Evolutionary conservation across 2,113 vertebrate species (phyloP).

Genomic region (Eublepharis macularius): DNA sequence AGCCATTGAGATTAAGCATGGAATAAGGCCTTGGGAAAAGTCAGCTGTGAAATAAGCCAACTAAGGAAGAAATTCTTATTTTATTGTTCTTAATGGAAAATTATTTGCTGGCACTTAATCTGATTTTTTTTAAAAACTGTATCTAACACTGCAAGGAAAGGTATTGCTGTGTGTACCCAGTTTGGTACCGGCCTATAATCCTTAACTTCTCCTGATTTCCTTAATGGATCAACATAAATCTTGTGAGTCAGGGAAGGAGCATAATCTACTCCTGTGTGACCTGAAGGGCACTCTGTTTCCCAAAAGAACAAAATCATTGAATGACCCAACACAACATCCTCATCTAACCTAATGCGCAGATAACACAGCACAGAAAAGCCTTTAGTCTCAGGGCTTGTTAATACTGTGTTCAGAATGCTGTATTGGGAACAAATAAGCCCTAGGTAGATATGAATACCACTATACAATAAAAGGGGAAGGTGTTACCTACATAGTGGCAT

Average conservation of each 20-base stretch:
- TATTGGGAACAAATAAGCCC: background rate
- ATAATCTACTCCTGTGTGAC: constrained; percentile 37
- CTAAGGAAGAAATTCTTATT: background rate
- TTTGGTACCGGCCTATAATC: constrained; percentile 52
- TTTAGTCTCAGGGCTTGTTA: background rate
- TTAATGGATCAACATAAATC: constrained; percentile 57
- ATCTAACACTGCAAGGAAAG: constrained; percentile 28
- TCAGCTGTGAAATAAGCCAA: no score
- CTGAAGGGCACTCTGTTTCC: constrained; percentile 20
- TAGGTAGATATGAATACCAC: background rate
- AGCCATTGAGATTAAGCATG: no score
- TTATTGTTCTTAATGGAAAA: constrained; percentile 35
- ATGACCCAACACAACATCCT: background rate
- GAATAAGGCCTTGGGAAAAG: no score
- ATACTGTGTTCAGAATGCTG: background rate
- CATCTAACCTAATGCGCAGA: background rate
- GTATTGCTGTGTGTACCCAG: constrained; percentile 57
- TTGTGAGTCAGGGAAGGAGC: constrained; percentile 18
- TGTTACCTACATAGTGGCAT: no score
- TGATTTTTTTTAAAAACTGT: background rate
- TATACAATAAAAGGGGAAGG: no score
- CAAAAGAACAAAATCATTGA: background rate
- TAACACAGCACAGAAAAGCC: background rate
- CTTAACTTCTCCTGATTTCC: constrained; percentile 36
- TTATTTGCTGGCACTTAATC: constrained; percentile 33